Conservation (phyloP, 2,888 invertebrate genomes). For the Acanthacorydalis orientalis region DNA sequence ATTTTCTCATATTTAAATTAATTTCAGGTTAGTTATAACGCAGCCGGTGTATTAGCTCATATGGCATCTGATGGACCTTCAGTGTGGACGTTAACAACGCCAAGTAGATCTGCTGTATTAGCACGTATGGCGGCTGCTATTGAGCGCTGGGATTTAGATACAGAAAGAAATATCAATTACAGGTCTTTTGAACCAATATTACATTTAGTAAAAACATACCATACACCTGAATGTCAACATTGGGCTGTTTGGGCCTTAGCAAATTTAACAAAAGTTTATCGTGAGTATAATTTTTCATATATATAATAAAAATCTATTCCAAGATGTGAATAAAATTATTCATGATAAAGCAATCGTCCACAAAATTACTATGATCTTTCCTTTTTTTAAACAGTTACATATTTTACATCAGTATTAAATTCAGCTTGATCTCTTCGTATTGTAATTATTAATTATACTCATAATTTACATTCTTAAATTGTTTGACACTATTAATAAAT, state of each 20-base stretch:
- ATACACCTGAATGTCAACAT: constrained; percentile 83
- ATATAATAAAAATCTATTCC: too few species aligned
- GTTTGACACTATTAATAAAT: too few species aligned
- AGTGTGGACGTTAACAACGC: constrained; percentile 62
- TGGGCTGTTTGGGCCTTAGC: constrained; percentile 98
- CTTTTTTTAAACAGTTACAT: too few species aligned
- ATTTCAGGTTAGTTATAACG: constrained; percentile 74
- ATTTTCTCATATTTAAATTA: not conserved
- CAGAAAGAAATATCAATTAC: constrained; percentile 90
- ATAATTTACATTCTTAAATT: too few species aligned
- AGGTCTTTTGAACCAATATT: constrained; percentile 90
- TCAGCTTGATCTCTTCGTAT: too few species aligned
- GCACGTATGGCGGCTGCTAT: constrained; percentile 66
- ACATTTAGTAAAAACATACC: constrained; percentile 60
- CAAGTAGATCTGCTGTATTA: constrained; percentile 54
- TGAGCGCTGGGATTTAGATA: constrained; percentile 70
- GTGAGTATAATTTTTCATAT: constrained; percentile 40
- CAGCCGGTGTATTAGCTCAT: constrained; percentile 89
- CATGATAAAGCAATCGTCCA: too few species aligned
- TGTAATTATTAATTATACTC: too few species aligned
- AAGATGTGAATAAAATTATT: too few species aligned
- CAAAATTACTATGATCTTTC: too few species aligned
- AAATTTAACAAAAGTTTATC: constrained; percentile 84
- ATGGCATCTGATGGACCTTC: constrained; percentile 81
- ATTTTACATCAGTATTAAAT: too few species aligned